Percentiles rank a stretch among this genome's conserved stretches.
Conservation (phyloP, 2,113 vertebrate species). For the Tychaedon coryphoeus region DNA sequence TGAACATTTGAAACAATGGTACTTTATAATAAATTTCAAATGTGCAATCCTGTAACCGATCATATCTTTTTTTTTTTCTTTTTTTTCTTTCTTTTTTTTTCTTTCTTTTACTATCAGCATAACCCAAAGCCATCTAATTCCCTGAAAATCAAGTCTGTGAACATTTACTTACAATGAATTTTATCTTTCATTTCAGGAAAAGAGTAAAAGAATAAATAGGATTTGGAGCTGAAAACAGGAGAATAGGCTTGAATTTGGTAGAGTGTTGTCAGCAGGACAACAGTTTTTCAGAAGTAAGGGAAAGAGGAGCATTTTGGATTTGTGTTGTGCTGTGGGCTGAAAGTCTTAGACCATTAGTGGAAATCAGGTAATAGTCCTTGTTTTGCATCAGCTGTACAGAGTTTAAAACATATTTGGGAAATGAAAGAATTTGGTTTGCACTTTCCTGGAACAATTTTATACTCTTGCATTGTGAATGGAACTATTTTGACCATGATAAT, state of each 20-base stretch:
- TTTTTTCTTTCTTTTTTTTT: not conserved
- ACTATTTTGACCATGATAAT: not conserved
- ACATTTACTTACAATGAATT: not conserved
- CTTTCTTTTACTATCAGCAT: not conserved
- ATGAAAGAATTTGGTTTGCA: not conserved
- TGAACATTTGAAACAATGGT: not conserved
- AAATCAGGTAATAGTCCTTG: not conserved
- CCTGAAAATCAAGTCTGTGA: not conserved
- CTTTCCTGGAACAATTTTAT: not conserved
- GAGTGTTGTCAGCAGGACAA: not conserved
- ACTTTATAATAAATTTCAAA: not conserved
- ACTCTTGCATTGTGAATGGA: not conserved
- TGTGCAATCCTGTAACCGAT: fast-evolving
- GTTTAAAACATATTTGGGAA: not conserved
- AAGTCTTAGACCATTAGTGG: not conserved
- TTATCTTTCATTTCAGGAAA: not conserved
- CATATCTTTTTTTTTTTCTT: too few species aligned
- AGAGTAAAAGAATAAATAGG: not conserved
- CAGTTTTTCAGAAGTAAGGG: not conserved
- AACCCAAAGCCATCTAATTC: not conserved
- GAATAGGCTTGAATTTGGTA: not conserved
- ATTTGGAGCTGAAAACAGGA: not conserved
- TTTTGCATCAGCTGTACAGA: not conserved
- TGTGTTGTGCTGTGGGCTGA: not conserved
- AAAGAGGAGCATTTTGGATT: not conserved